Conservation (phyloP, 2,797 vertebrate genomes). For the Momotus momota region DNA sequence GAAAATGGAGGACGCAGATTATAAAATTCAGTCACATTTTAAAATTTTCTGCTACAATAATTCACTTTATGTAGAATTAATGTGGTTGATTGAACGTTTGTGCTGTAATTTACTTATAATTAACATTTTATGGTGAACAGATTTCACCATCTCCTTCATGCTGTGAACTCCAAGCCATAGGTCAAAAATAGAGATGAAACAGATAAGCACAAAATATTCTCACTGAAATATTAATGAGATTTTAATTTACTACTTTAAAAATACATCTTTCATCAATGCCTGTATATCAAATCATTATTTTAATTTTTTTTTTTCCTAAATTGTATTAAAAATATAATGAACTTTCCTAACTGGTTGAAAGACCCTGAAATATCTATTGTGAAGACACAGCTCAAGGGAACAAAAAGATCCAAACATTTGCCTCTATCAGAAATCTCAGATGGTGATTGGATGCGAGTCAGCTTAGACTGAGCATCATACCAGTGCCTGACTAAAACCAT, state of each 20-base stretch:
- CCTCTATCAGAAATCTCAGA: not conserved
- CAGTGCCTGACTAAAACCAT: fast-evolving
- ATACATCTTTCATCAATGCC: slow-evolving; percentile 82
- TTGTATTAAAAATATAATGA: slow-evolving; percentile 79
- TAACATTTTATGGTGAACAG: slow-evolving; percentile 87
- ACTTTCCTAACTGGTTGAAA: slow-evolving; percentile 71
- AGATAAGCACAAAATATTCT: slow-evolving; percentile 85
- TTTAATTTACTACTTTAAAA: slow-evolving; percentile 87
- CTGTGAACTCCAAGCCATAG: slow-evolving; percentile 86
- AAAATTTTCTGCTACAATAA: slow-evolving; percentile 89
- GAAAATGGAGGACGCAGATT: slow-evolving; percentile 75
- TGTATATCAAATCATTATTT: slow-evolving; percentile 81
- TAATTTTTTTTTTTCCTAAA: slow-evolving; percentile 73
- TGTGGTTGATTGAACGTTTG: slow-evolving; percentile 86
- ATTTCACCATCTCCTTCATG: slow-evolving; percentile 83
- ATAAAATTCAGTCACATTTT: slow-evolving; percentile 88
- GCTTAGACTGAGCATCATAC: not conserved
- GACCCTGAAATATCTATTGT: slow-evolving; percentile 50
- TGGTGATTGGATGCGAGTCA: fast-evolving
- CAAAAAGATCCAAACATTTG: slow-evolving; percentile 10
- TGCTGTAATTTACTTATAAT: slow-evolving; percentile 89
- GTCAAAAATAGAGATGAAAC: slow-evolving; percentile 87
- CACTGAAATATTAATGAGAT: slow-evolving; percentile 85
- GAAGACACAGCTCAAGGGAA: not conserved
- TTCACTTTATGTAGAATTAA: slow-evolving; percentile 89